Evolutionary conservation across 2,113 vertebrate genomes (phyloP).

Genomic region (Propithecus coquereli): DNA sequence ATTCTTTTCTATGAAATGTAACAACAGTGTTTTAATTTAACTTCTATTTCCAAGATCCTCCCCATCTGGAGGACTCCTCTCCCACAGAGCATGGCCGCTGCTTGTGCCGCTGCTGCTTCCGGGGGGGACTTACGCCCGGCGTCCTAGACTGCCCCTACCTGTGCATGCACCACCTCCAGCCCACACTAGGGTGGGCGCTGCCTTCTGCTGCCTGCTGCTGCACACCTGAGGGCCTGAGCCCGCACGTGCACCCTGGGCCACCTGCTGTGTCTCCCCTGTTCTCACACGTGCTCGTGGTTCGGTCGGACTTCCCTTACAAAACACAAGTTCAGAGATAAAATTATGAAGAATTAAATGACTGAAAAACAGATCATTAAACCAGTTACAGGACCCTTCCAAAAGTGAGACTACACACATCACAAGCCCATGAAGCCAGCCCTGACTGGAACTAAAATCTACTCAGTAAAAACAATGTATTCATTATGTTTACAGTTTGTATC

Average conservation of each 20-base stretch:
- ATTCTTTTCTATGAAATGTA: background rate
- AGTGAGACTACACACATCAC: background rate
- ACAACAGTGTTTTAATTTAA: background rate
- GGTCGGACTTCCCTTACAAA: fast-evolving
- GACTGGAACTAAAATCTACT: background rate
- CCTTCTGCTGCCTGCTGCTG: fast-evolving
- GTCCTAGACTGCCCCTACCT: no score
- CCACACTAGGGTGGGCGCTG: fast-evolving
- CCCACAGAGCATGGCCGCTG: background rate
- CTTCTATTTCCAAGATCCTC: background rate
- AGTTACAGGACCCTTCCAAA: background rate
- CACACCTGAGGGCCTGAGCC: no score
- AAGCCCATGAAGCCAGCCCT: background rate
- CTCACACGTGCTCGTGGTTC: background rate
- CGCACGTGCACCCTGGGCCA: fast-evolving
- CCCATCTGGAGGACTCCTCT: background rate
- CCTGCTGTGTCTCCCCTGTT: no score
- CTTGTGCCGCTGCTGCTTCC: no score
- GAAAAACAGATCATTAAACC: background rate
- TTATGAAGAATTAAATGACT: background rate
- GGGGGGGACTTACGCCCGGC: no score
- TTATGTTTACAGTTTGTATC: background rate
- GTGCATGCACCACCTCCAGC: background rate
- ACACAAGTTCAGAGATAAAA: background rate
- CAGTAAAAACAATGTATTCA: background rate